These are phyloP conservation scores for Morpho deidamia DNA, from an alignment of 2,888 invertebrate species.

Conservation along the genomic window DNA sequence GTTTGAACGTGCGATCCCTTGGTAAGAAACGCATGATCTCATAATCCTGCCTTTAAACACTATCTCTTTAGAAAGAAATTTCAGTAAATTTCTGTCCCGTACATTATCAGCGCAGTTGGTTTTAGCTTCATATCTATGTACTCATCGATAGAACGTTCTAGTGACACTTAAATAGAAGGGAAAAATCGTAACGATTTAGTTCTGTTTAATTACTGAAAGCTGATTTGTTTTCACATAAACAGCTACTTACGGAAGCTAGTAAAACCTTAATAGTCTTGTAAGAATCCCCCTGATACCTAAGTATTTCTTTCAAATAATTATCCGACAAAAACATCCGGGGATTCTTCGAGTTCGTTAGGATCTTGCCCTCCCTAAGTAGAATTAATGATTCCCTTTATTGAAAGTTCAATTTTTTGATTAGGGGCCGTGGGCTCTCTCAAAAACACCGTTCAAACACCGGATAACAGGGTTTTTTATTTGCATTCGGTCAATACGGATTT, in stretches of 20 bases:
- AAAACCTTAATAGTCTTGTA: slow-evolving; percentile 25
- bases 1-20: too few species aligned
- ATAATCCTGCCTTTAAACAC: too few species aligned
- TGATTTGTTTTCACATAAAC: slow-evolving; percentile 18
- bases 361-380: slow-evolving; percentile 68
- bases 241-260: slow-evolving; percentile 13
- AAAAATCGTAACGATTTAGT: not conserved
- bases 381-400: slow-evolving; percentile 86
- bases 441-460: slow-evolving; percentile 69
- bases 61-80: too few species aligned
- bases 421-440: slow-evolving; percentile 49
- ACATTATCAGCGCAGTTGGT: too few species aligned
- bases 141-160: too few species aligned
- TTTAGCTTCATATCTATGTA: too few species aligned
- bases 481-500: slow-evolving; percentile 68
- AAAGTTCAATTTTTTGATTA: slow-evolving; percentile 85
- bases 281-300: slow-evolving; percentile 27
- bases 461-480: slow-evolving; percentile 70
- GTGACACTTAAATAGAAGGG: not conserved
- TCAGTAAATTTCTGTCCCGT: too few species aligned
- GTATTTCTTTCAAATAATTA: slow-evolving; percentile 58
- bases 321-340: slow-evolving; percentile 69
- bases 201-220: slow-evolving; percentile 11
- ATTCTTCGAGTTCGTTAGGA: slow-evolving; percentile 67
- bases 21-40: too few species aligned